phyloP scores from a whole-genome alignment of 2,797 vertebrate species.

The Falco columbarius region DNA sequence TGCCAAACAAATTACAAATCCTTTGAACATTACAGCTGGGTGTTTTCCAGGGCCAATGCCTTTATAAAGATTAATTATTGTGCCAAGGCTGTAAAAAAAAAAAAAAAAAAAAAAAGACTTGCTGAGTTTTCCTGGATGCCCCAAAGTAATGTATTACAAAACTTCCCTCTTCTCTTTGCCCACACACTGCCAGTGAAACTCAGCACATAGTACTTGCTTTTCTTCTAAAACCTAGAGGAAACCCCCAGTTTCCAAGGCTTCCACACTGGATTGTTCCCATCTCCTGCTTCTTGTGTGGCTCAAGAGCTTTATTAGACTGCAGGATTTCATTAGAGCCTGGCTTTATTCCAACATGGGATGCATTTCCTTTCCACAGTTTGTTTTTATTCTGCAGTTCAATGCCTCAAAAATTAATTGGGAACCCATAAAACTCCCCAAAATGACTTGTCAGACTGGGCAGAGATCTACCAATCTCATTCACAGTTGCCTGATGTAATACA shows the following conservation, averaged over 20 bases:
- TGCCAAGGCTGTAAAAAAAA: background rate
- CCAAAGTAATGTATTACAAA: background rate
- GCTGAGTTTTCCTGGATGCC: background rate
- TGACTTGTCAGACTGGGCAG: background rate
- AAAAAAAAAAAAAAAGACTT: too few relatives aligned
- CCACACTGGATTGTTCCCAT: background rate
- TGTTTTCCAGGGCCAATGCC: background rate
- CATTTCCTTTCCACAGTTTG: background rate
- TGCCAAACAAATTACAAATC: background rate
- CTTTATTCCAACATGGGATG: background rate
- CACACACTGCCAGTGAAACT: background rate
- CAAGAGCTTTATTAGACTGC: background rate
- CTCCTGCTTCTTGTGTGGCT: background rate
- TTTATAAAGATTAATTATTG: background rate
- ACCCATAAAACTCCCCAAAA: background rate
- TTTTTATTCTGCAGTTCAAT: background rate
- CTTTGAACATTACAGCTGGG: background rate
- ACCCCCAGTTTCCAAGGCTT: background rate
- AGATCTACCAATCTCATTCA: background rate
- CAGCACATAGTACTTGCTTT: background rate
- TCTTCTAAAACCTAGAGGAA: background rate
- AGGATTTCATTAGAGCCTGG: background rate
- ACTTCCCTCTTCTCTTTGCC: background rate
- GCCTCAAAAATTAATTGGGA: background rate
- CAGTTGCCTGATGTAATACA: background rate